Conservation (phyloP, 2,888 invertebrate species). For the Aleiodes leptofemur region DNA sequence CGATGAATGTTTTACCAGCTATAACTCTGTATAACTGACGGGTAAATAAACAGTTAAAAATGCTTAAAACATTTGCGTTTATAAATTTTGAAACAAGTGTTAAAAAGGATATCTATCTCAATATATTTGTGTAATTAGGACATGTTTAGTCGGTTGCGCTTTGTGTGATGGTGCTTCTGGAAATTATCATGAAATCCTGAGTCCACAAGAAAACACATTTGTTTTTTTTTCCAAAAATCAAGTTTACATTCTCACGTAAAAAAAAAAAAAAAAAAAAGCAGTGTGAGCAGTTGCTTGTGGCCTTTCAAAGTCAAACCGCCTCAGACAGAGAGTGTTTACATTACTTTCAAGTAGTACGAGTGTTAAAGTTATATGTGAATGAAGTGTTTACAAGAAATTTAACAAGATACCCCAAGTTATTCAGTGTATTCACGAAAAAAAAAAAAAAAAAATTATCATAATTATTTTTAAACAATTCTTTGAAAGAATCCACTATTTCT, state of each 20-base stretch:
- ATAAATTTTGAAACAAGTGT: constrained; percentile 30
- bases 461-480: constrained; percentile 4
- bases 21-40: constrained; percentile 59
- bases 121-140: constrained; percentile 28
- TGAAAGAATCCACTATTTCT: too few relatives aligned
- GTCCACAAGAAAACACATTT: background rate
- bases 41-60: constrained; percentile 63
- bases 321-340: constrained; percentile 13
- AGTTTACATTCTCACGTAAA: constrained; percentile 50
- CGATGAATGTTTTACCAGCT: constrained; percentile 64
- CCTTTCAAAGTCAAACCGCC: constrained; percentile 25
- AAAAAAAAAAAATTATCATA: constrained; percentile 7
- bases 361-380: constrained; percentile 21
- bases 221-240: constrained; percentile 19
- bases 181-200: constrained; percentile 17
- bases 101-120: constrained; percentile 22
- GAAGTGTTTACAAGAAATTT: constrained; percentile 22
- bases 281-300: too few relatives aligned
- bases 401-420: background rate
- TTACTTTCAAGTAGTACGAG: background rate
- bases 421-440: constrained; percentile 1
- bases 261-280: background rate
- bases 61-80: too few relatives aligned
- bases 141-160: constrained; percentile 2
- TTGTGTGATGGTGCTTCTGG: constrained; percentile 5